Evolutionary conservation across 2,797 vertebrate genomes (phyloP).

Genomic region (Malacoctenus gilli): DNA sequence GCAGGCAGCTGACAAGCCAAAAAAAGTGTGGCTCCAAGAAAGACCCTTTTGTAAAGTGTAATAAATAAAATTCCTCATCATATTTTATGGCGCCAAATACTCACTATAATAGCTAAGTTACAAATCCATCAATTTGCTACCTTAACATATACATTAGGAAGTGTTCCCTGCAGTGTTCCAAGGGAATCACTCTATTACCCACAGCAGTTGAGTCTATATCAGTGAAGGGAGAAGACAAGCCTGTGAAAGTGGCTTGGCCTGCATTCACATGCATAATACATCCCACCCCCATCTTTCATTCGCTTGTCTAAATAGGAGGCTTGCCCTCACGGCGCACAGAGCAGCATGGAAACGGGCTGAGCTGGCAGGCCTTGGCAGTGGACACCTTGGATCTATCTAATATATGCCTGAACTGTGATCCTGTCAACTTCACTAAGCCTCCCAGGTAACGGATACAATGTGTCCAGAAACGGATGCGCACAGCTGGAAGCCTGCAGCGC

Average conservation of each 20-base stretch:
- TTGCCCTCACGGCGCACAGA: slow-evolving; percentile 51
- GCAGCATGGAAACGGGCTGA: slow-evolving; percentile 57
- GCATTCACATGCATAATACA: slow-evolving; percentile 74
- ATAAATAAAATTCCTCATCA: too few species aligned
- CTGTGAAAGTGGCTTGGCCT: slow-evolving; percentile 52
- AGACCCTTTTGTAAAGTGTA: background rate
- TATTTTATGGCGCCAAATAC: too few species aligned
- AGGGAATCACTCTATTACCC: slow-evolving; percentile 8
- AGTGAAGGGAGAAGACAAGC: slow-evolving; percentile 26
- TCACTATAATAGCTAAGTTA: background rate
- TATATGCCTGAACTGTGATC: slow-evolving; percentile 64
- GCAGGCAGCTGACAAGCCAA: background rate
- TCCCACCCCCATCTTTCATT: slow-evolving; percentile 62
- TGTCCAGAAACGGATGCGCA: slow-evolving; percentile 26
- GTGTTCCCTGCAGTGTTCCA: background rate
- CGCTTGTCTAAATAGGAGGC: slow-evolving; percentile 70
- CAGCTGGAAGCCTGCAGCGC: slow-evolving; percentile 6
- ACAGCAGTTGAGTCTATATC: slow-evolving; percentile 36
- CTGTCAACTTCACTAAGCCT: slow-evolving; percentile 55
- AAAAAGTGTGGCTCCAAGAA: too few species aligned
- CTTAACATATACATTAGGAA: slow-evolving; percentile 4
- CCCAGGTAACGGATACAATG: slow-evolving; percentile 32
- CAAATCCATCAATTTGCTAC: slow-evolving; percentile 1
- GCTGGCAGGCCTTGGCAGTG: slow-evolving; percentile 60
- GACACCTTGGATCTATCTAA: slow-evolving; percentile 64